Base-by-base conservation (phyloP, 2,797 vertebrate species). In the Pogoniulus pusillus region DNA sequence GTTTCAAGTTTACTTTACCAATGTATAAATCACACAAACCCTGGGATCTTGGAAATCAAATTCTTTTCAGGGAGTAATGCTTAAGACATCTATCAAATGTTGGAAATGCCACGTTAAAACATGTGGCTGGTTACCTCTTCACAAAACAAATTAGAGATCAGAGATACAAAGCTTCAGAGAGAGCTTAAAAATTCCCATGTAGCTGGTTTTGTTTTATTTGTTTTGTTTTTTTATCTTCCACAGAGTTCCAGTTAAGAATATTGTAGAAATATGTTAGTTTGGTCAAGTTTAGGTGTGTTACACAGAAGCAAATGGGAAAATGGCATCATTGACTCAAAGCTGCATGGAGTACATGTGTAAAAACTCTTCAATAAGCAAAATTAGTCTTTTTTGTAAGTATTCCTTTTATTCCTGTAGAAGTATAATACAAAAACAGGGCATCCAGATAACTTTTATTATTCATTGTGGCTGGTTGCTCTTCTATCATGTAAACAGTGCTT, bases 331-430 rank as follows among this genome's bases (percentile, higher is more conserved):
- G 86, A 85, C 37, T 29, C 47, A 84, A 76, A 87, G 62, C 82
- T 85, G 3, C 82, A 22, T 53, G 62, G 91, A 65, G 62, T 47
- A 45, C 37, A 24, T 24, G 49, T 65, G 58, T 29, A 85, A 85
- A 89, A 72, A 80, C 77, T 82, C 62, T 85, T 75, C 79, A 84
- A 74, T 49, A 80, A 86, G 37, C 49, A 62, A 53, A 63, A 45
- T 45, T 41, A 84, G 62, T 74, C 27, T 43, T 41, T 57, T 82
- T 71, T 65, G 7, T 59, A 86, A 86, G 75, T 88, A 82, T 63
- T 90, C 39, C 7, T 69, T 86, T 94, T 92, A 86, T 92, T 94
- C 62, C 70, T 78, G 27, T 45, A 75, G 43, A 47, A 73, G 27
- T 34, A 11, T 62, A 83, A 77, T 4, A 58, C 39, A 73, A 72